phyloP scores from a whole-genome alignment of 2,888 invertebrate genomes.

The Dolomedes plantarius region DNA sequence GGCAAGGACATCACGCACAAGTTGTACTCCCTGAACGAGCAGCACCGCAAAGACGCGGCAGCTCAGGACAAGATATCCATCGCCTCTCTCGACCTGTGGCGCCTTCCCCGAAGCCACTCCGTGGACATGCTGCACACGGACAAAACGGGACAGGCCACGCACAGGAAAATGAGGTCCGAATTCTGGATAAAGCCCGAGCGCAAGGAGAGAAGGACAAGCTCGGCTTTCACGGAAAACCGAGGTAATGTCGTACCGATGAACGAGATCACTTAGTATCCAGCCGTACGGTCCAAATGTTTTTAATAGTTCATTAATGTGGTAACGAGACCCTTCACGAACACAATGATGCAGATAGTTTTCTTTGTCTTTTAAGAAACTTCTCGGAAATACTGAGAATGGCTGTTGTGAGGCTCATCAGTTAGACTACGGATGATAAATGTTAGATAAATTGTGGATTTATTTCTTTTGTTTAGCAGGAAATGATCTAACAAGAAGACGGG shows the following conservation, averaged over 20 bases:
- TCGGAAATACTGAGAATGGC: too few relatives aligned
- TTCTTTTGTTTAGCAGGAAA: too few relatives aligned
- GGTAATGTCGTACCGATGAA: slow-evolving; percentile 18
- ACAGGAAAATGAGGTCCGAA: slow-evolving; percentile 80
- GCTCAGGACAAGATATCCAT: slow-evolving; percentile 8
- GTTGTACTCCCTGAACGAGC: slow-evolving; percentile 88
- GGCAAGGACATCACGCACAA: slow-evolving; percentile 92
- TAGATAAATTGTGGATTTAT: too few relatives aligned
- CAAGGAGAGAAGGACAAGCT: slow-evolving; percentile 77
- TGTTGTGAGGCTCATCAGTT: too few relatives aligned
- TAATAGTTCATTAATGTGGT: too few relatives aligned
- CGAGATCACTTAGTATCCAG: not conserved
- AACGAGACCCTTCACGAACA: too few relatives aligned
- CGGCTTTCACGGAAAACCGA: slow-evolving; percentile 25
- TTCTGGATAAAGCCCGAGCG: slow-evolving; percentile 78
- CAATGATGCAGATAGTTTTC: too few relatives aligned
- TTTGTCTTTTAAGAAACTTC: too few relatives aligned
- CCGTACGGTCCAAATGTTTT: too few relatives aligned
- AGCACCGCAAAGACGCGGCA: slow-evolving; percentile 77
- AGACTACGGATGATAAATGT: too few relatives aligned
- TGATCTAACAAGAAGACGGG: too few relatives aligned
- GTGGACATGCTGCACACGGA: slow-evolving; percentile 88
- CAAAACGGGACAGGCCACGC: slow-evolving; percentile 81
- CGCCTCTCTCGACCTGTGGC: slow-evolving; percentile 33
- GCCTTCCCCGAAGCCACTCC: slow-evolving; percentile 81